These are phyloP conservation scores for Oryzaephilus surinamensis DNA, from an alignment of 1,140 invertebrate genomes.

Conservation along the genomic window DNA sequence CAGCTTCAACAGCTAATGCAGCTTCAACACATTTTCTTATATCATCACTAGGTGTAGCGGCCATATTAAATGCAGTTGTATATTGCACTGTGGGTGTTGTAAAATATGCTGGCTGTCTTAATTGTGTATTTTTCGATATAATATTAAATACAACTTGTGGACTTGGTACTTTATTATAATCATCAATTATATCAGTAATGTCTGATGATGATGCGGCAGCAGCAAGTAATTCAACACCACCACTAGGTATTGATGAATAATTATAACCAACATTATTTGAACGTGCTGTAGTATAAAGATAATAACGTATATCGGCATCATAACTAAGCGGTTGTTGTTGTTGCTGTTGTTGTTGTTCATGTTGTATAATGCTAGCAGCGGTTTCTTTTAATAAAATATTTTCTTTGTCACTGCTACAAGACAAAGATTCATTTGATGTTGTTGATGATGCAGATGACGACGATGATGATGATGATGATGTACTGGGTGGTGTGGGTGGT, in stretches of 20 bases:
- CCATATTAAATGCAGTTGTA: slow-evolving; percentile 37
- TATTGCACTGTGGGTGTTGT: slow-evolving; percentile 20
- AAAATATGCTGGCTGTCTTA: slow-evolving; percentile 31
- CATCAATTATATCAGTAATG: too few species aligned
- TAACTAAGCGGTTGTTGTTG: slow-evolving; percentile 20
- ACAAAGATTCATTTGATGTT: slow-evolving; percentile 23
- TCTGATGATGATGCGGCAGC: slow-evolving; percentile 31
- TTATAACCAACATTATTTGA: neutral
- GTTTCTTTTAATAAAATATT: slow-evolving; percentile 37
- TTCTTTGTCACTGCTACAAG: slow-evolving; percentile 40
- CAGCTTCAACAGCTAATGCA: slow-evolving; percentile 47
- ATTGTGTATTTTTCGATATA: slow-evolving; percentile 25
- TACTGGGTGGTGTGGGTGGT: slow-evolving; percentile 26
- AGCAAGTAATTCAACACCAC: slow-evolving; percentile 33
- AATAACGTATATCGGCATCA: slow-evolving; percentile 30
- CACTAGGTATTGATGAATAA: neutral
- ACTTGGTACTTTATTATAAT: slow-evolving; percentile 14
- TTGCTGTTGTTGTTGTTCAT: neutral
- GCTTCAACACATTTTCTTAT: slow-evolving; percentile 60
- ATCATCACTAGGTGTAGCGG: slow-evolving; percentile 50
- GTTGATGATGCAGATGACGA: slow-evolving; percentile 30
- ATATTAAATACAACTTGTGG: slow-evolving; percentile 27
- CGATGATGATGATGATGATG: slow-evolving; percentile 28
- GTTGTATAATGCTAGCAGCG: slow-evolving; percentile 15
- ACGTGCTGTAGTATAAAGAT: slow-evolving; percentile 25